These are phyloP conservation scores for Myripristis jacobus DNA, from an alignment of 2,797 vertebrate genomes.

Conservation along the genomic window DNA sequence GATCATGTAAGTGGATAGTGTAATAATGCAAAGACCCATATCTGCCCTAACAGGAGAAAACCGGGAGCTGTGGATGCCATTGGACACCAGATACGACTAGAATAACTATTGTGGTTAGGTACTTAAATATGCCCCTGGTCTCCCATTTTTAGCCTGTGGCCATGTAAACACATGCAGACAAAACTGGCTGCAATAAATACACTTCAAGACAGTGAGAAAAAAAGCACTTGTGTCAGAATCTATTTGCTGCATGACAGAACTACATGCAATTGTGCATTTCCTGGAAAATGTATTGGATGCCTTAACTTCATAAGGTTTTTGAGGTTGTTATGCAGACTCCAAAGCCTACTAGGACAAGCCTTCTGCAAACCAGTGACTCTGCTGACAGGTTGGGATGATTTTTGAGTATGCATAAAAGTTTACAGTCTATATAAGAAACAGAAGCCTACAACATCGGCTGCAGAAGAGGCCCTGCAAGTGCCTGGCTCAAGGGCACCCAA, in stretches of 20 bases:
- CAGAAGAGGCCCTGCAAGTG: background rate
- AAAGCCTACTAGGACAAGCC: no score
- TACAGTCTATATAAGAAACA: background rate
- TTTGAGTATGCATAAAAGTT: no score
- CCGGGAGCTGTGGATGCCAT: conserved; percentile 65
- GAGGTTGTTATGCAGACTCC: background rate
- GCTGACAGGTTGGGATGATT: no score
- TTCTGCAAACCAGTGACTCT: no score
- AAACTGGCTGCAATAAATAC: conserved; percentile 59
- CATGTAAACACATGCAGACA: conserved; percentile 62
- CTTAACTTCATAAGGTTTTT: conserved; percentile 20
- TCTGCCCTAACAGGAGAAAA: conserved; percentile 59
- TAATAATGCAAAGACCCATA: conserved; percentile 67
- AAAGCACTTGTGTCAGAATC: conserved; percentile 42
- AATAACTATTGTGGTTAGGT: conserved; percentile 73
- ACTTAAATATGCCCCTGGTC: conserved; percentile 65
- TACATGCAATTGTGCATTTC: background rate
- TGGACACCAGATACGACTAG: conserved; percentile 72
- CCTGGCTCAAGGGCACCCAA: conserved; percentile 47
- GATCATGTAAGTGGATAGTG: conserved; percentile 72
- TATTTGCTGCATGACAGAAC: conserved; percentile 49
- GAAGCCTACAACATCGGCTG: background rate
- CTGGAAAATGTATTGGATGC: conserved; percentile 2
- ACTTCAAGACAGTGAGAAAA: conserved; percentile 29
- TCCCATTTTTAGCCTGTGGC: conserved; percentile 66